These are phyloP conservation scores for Prosapia bicincta DNA, from an alignment of 2,888 invertebrate species.

Conservation along the genomic window DNA sequence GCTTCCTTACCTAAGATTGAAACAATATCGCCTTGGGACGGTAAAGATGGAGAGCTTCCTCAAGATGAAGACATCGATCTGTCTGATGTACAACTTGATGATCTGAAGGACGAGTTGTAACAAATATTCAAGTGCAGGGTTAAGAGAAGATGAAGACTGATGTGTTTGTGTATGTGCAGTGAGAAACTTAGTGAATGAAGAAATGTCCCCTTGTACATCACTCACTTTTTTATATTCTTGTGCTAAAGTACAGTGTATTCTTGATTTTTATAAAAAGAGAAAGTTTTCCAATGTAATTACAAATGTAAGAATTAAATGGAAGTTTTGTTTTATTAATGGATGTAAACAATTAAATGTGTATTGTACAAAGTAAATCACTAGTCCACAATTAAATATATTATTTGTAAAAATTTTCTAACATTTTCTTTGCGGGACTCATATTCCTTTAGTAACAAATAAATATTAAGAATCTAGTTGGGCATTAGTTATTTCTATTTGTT, in stretches of 20 bases:
- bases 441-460: not conserved
- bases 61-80: constrained; percentile 88
- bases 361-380: not conserved
- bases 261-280: constrained; percentile 1
- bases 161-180: constrained; percentile 9
- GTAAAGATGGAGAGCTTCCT: constrained; percentile 86
- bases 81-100: constrained; percentile 81
- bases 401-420: not conserved
- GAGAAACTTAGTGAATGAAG: not conserved
- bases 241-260: not conserved
- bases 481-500: too few relatives aligned
- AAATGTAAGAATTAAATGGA: not conserved
- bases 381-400: not conserved
- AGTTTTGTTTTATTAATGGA: too few relatives aligned
- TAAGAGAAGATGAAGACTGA: constrained; percentile 11
- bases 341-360: too few relatives aligned
- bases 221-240: constrained; percentile 8
- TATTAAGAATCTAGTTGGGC: too few relatives aligned
- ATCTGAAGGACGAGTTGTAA: constrained; percentile 70
- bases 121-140: not conserved
- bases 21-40: constrained; percentile 82
- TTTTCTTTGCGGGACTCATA: not conserved
- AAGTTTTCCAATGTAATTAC: not conserved
- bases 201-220: not conserved
- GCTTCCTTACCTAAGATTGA: constrained; percentile 71